These are phyloP conservation scores for Watsonalla cultraria DNA, from an alignment of 2,888 invertebrate species.

Conservation along the genomic window DNA sequence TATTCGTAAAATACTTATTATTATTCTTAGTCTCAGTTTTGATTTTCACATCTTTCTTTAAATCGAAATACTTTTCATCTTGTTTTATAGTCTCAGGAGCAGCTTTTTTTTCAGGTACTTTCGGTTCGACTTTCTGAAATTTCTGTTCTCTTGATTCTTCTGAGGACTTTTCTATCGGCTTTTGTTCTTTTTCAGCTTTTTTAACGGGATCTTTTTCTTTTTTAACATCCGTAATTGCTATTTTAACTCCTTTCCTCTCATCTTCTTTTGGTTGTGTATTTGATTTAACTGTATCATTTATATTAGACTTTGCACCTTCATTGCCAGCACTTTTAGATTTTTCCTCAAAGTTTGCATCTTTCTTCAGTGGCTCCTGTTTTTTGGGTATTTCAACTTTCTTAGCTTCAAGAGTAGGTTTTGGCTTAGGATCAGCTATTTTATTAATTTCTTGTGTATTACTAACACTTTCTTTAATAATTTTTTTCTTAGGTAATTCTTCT, in stretches of 20 bases:
- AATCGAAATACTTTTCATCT: not conserved
- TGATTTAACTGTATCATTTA: slow-evolving; percentile 6
- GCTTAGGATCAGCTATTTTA: slow-evolving; percentile 6
- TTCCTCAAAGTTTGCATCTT: slow-evolving; percentile 3
- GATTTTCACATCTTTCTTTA: slow-evolving; percentile 6
- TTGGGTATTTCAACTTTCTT: not conserved
- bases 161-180: not conserved
- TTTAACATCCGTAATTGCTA: slow-evolving; percentile 1
- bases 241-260: slow-evolving; percentile 3
- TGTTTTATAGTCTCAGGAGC: not conserved
- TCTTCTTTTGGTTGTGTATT: slow-evolving; percentile 8
- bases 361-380: slow-evolving; percentile 14
- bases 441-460: slow-evolving; percentile 4
- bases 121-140: not conserved
- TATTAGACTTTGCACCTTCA: not conserved
- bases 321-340: not conserved
- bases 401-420: not conserved
- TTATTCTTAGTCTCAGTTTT: slow-evolving; percentile 14
- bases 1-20: slow-evolving; percentile 27
- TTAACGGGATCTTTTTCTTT: slow-evolving; percentile 8
- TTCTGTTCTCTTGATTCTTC: slow-evolving; percentile 4
- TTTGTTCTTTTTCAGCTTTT: slow-evolving; percentile 9
- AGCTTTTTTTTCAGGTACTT: not conserved
- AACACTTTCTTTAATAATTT: not conserved
- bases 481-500: not conserved